Base-by-base conservation (phyloP, 1,140 invertebrate genomes). In the Dryas iulia region DNA sequence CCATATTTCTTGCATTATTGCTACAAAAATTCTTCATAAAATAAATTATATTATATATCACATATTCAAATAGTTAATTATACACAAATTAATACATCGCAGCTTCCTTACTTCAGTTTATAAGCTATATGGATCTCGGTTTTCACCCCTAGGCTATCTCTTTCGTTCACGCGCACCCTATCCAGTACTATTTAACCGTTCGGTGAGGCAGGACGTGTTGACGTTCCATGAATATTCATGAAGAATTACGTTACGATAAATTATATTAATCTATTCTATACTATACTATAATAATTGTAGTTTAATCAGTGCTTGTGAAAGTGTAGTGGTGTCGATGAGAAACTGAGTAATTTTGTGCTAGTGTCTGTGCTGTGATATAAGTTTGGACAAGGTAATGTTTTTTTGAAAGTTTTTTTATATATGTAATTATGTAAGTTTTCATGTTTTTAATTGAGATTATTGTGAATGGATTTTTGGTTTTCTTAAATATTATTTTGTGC, bases 91-190 rank as follows among this genome's bases (percentile, higher is more conserved):
- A 47, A 47, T 18, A 47, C 7, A 47, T 47, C n/a, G 12, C 70
- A 74, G 73, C 73, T 78, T 78, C 65, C 73, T 69, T 78, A 77
- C 77, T 76, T 62, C 74, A 78, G 77, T 79, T 79, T 78, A 82
- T 81, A 81, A 83, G 78, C 77, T 79, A 79, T 83, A 84, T 86
- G 78, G 82, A 84, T 81, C 83, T 82, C 35, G 7, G 35, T 47
- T n/a, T n/a, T 47, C 81, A 78, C 79, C 76, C 80, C 69, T 73
- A 71, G 33, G 80, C 65, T 69, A 26, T 66, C 68, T 76, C 71
- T 81, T 83, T 77, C 78, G 58, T 73, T 81, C 73, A 66, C 78
- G 75, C 64, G 73, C 72, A 83, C 79, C 74, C 78, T 71, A 78
- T 76, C 73, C 77, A 87, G 84, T 87, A 80, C 80, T 83, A 81